Conservation (phyloP, 2,888 invertebrate species). For the Unio pictorum region DNA sequence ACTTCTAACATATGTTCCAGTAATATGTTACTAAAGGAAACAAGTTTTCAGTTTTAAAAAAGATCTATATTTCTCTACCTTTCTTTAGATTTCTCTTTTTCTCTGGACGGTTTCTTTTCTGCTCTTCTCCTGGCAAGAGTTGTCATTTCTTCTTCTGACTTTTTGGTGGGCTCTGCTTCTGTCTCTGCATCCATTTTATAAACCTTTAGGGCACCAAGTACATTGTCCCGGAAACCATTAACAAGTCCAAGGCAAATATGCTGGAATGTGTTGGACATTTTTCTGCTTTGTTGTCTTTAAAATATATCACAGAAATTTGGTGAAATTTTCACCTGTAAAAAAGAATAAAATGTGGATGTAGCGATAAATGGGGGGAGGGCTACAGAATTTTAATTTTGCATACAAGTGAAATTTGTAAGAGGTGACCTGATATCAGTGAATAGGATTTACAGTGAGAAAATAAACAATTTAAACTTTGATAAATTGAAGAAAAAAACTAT, state of each 20-base stretch:
- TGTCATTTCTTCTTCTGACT: constrained; percentile 43
- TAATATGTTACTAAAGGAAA: no score
- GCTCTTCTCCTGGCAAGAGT: constrained; percentile 54
- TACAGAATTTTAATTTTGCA: no score
- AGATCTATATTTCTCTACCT: not conserved
- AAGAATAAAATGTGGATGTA: not conserved
- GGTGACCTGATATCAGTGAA: no score
- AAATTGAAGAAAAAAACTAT: no score
- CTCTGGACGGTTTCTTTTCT: constrained; percentile 45
- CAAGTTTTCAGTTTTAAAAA: no score
- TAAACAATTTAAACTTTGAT: no score
- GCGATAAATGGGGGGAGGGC: no score
- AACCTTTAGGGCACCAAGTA: constrained; percentile 50
- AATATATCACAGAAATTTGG: not conserved
- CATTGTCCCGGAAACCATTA: constrained; percentile 48
- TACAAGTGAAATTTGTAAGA: no score
- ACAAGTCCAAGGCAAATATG: constrained; percentile 39
- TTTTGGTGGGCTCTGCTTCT: constrained; percentile 12
- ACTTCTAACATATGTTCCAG: no score
- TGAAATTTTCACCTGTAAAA: not conserved
- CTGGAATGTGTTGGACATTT: constrained; percentile 43
- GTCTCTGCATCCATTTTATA: constrained; percentile 40
- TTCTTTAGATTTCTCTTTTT: constrained; percentile 5
- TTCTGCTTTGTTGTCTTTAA: constrained; percentile 1
- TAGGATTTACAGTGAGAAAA: no score